A percentile compares a stretch with the other conserved stretches of the same genome.
Conservation (phyloP, 2,888 invertebrate genomes). For the Campoletis raptor region DNA sequence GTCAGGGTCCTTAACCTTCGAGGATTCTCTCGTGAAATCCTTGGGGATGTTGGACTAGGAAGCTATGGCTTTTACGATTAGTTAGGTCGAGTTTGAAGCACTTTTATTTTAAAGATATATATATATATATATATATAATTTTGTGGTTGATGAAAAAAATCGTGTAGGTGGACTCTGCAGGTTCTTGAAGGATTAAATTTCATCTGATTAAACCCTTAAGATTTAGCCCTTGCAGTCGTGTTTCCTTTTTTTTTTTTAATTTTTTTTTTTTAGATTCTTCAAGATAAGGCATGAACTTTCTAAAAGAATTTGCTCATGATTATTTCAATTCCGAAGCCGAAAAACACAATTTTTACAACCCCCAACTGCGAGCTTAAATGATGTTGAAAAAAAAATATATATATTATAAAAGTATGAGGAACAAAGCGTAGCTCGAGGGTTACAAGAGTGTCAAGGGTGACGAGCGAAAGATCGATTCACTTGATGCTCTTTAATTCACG, state of each 20-base stretch:
- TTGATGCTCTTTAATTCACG: conserved; percentile 50
- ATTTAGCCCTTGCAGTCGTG: conserved; percentile 54
- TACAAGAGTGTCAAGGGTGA: conserved; percentile 32
- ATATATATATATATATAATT: not conserved
- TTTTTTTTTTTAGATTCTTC: conserved; percentile 32
- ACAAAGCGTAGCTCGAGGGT: conserved; percentile 8
- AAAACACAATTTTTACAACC: not conserved
- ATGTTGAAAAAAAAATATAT: conserved; percentile 10
- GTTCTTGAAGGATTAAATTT: conserved; percentile 9
- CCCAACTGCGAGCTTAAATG: not conserved
- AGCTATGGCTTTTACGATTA: conserved; percentile 40
- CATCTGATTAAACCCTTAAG: conserved; percentile 18
- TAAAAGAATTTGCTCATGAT: not conserved
- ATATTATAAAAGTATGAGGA: not conserved
- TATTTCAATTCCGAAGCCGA: not conserved
- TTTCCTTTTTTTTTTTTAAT: conserved; percentile 47
- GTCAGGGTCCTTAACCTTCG: conserved; percentile 49
- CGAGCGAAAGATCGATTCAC: conserved; percentile 61
- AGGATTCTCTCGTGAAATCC: conserved; percentile 35
- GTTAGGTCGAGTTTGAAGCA: conserved; percentile 19
- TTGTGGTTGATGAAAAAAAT: not conserved
- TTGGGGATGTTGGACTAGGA: not conserved
- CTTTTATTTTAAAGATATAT: conserved; percentile 4
- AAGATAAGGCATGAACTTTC: conserved; percentile 58
- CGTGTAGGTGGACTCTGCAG: not conserved